Conservation (phyloP, 2,797 vertebrate species). For the Neoniphon sammara region DNA sequence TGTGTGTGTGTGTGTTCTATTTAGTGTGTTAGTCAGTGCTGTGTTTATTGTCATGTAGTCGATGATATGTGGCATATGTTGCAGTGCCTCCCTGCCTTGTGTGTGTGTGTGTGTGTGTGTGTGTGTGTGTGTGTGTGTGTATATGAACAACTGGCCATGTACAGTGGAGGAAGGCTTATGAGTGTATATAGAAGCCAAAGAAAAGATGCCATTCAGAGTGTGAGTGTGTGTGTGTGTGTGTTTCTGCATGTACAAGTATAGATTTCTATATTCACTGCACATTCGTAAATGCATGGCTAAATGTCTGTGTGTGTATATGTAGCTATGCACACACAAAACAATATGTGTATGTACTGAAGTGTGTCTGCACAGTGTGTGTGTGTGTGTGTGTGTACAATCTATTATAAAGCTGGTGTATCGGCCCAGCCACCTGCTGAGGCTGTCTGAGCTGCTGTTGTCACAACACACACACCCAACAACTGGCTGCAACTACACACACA, state of each 20-base stretch:
- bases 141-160: constrained; percentile 3
- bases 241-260: too few relatives aligned
- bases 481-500: neutral
- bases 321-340: too few relatives aligned
- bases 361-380: too few relatives aligned
- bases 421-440: neutral
- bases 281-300: too few relatives aligned
- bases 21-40: neutral
- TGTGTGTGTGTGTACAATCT: neutral
- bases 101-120: neutral
- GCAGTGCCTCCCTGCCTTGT: neutral
- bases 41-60: neutral
- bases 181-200: neutral
- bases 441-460: constrained; percentile 13
- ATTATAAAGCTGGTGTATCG: neutral
- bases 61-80: neutral
- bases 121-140: neutral
- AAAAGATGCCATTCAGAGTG: constrained; percentile 10
- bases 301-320: neutral
- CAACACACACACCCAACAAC: constrained; percentile 3
- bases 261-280: constrained; percentile 25
- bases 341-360: too few relatives aligned
- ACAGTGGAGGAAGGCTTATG: neutral
- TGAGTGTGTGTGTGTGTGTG: constrained; percentile 1
- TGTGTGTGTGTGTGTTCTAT: neutral